Conservation (phyloP, 2,113 vertebrate genomes). For the Ammodytes dubius region DNA sequence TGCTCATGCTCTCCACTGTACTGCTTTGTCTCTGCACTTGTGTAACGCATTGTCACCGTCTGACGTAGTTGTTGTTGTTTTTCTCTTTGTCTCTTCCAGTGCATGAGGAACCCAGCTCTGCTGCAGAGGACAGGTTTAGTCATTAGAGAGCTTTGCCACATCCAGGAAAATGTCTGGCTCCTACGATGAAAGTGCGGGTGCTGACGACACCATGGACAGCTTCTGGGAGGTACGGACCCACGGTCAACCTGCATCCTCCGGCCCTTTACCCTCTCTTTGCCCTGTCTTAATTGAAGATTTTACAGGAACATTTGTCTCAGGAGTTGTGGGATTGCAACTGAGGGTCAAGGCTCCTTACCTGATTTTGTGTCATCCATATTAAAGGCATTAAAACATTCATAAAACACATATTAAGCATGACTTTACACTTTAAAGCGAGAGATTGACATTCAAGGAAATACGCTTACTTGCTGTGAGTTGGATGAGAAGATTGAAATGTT, state of each 20-base stretch:
- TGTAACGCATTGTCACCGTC: slow-evolving; percentile 2
- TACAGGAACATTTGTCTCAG: neutral
- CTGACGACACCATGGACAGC: slow-evolving; percentile 95
- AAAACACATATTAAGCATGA: neutral
- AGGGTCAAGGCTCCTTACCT: neutral
- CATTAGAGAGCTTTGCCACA: slow-evolving; percentile 74
- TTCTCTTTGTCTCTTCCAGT: slow-evolving; percentile 72
- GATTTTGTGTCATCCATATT: no score
- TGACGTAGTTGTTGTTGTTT: slow-evolving; percentile 24
- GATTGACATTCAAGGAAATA: neutral
- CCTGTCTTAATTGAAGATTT: slow-evolving; percentile 15
- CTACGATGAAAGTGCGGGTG: slow-evolving; percentile 92
- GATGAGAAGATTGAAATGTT: neutral
- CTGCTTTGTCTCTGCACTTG: slow-evolving; percentile 4
- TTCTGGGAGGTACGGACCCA: slow-evolving; percentile 94
- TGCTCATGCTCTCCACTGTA: neutral
- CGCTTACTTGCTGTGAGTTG: neutral
- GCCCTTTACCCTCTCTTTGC: neutral
- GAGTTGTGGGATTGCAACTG: neutral
- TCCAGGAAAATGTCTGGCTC: slow-evolving; percentile 93
- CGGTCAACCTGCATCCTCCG: neutral
- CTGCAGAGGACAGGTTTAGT: slow-evolving; percentile 79
- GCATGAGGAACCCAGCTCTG: slow-evolving; percentile 81
- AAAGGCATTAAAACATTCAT: neutral
- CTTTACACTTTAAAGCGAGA: neutral